These are phyloP conservation scores for Clarias gariepinus DNA, from an alignment of 2,113 vertebrate genomes.

Conservation along the genomic window DNA sequence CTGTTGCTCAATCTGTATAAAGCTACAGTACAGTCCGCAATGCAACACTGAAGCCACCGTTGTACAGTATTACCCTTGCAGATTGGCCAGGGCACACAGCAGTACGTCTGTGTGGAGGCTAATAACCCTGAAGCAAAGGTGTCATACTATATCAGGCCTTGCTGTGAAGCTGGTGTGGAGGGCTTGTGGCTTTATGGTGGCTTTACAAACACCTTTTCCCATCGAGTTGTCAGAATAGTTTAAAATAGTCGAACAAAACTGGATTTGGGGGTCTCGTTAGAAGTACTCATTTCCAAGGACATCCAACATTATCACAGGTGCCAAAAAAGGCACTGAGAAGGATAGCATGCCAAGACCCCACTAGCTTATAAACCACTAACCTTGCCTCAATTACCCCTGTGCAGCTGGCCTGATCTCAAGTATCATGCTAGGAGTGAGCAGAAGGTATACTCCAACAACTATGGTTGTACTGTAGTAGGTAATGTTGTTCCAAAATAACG, in stretches of 20 bases:
- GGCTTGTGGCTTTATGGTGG: not conserved
- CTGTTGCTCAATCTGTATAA: not conserved
- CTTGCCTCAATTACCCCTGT: not conserved
- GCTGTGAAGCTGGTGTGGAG: constrained; percentile 17
- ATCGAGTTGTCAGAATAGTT: constrained; percentile 2
- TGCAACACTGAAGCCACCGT: not conserved
- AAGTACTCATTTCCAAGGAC: constrained; percentile 17
- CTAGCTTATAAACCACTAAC: not conserved
- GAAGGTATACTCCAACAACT: not conserved
- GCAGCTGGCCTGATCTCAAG: not conserved
- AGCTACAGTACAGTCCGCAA: not conserved
- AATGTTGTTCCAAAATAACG: not conserved
- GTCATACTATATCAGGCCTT: constrained; percentile 12
- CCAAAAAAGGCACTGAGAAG: constrained; percentile 14
- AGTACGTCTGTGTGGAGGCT: not conserved
- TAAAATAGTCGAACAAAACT: constrained; percentile 2
- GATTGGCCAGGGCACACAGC: not conserved
- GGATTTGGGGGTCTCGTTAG: not conserved
- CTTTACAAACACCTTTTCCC: constrained; percentile 7
- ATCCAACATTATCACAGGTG: constrained; percentile 15
- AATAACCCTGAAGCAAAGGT: constrained; percentile 9
- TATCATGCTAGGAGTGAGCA: not conserved
- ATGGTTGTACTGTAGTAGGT: not conserved
- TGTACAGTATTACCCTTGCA: constrained; percentile 6
- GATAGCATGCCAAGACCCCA: not conserved